phyloP scores from a whole-genome alignment of 2,888 invertebrate genomes.

The Lithophane semibrunnea region DNA sequence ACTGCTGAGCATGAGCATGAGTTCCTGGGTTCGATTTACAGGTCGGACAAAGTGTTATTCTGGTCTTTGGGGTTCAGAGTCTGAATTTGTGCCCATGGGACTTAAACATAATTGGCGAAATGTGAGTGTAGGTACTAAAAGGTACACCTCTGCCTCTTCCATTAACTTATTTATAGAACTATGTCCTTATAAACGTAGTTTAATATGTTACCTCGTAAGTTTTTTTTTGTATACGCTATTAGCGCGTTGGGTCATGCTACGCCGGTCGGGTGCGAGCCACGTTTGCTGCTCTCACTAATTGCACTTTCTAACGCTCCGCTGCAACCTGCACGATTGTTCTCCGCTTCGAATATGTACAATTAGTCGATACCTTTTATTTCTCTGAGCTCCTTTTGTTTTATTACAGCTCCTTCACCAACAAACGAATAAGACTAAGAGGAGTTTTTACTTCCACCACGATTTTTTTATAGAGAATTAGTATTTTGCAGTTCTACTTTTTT shows the following conservation, averaged over 20 bases:
- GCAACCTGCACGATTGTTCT: constrained; percentile 49
- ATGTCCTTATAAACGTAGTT: neutral
- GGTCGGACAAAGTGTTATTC: neutral
- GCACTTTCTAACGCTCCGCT: constrained; percentile 57
- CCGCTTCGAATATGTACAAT: constrained; percentile 57
- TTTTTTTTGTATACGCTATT: constrained; percentile 25
- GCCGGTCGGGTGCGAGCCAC: neutral
- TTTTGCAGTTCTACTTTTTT: neutral
- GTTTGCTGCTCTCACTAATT: constrained; percentile 55
- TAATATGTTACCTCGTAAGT: constrained; percentile 14
- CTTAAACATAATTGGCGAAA: neutral
- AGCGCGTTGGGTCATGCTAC: constrained; percentile 24
- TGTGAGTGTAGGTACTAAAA: too few species aligned
- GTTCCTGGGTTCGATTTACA: neutral
- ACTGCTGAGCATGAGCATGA: neutral
- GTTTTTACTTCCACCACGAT: neutral
- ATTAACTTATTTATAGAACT: neutral
- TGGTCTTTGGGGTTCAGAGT: neutral
- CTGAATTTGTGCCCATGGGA: too few species aligned
- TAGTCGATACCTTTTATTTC: constrained; percentile 57
- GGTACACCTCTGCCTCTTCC: neutral
- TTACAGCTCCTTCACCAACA: constrained; percentile 4
- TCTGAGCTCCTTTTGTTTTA: constrained; percentile 30
- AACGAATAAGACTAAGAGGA: neutral
- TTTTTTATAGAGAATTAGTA: neutral